phyloP scores from a whole-genome alignment of 2,888 invertebrate species.

The Ferrisia virgata region DNA sequence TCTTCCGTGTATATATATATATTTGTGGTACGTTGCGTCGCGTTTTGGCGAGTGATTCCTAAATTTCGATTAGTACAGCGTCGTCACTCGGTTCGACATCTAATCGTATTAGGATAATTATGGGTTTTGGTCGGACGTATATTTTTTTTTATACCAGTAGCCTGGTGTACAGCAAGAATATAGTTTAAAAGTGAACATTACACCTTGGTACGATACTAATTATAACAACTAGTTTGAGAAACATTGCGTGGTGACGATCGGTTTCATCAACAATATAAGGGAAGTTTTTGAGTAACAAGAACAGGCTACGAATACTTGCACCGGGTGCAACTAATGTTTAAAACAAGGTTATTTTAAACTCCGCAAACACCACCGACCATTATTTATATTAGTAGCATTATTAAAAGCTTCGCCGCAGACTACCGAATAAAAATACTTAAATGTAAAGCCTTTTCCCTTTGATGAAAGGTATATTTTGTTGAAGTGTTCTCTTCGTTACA shows the following conservation, averaged over 20 bases:
- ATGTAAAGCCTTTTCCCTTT: constrained; percentile 6
- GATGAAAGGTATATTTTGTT: constrained; percentile 5
- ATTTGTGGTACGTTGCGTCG: too few species aligned
- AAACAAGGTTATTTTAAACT: constrained; percentile 45
- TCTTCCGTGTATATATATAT: too few species aligned
- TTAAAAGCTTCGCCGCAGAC: constrained; percentile 40
- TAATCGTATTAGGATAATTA: background rate
- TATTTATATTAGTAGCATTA: constrained; percentile 43
- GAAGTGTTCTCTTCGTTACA: background rate
- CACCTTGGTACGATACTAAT: too few species aligned
- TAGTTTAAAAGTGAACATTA: too few species aligned
- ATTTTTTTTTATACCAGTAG: too few species aligned
- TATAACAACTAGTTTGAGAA: background rate
- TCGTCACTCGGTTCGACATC: background rate
- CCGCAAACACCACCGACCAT: constrained; percentile 43
- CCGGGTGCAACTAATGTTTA: constrained; percentile 44
- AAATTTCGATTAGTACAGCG: background rate
- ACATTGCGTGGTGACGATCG: constrained; percentile 29
- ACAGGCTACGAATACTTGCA: constrained; percentile 15
- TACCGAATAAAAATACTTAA: constrained; percentile 33
- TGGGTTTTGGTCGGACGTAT: too few species aligned
- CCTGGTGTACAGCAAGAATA: too few species aligned
- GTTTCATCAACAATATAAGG: background rate
- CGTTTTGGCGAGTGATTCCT: background rate
- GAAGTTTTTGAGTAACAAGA: background rate